Evolutionary conservation across 2,113 vertebrate genomes (phyloP).

Genomic region (Gnathonemus echidnorhynchus): DNA sequence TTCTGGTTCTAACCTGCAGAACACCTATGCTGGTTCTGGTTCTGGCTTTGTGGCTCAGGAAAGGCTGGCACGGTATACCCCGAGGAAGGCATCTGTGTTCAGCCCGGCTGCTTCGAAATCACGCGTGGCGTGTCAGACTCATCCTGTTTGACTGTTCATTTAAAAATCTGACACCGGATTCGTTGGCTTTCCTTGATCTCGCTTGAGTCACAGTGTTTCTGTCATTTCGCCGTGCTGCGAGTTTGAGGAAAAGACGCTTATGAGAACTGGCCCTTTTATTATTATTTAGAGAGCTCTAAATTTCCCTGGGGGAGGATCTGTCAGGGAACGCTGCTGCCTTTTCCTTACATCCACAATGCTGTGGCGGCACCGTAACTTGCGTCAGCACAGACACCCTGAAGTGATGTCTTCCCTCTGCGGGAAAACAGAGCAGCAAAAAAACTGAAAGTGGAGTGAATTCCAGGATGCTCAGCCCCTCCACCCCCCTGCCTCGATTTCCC

Average conservation of each 20-base stretch:
- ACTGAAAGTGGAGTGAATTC: neutral
- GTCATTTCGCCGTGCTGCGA: neutral
- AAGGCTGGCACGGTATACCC: neutral
- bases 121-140: neutral
- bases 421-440: neutral
- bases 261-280: conserved; percentile 9
- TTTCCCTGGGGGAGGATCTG: conserved; percentile 23
- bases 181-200: neutral
- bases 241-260: conserved; percentile 3
- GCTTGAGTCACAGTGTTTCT: neutral
- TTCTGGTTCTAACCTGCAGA: neutral
- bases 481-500: neutral
- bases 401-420: conserved; percentile 5
- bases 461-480: neutral
- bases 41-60: neutral
- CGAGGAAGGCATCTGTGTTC: neutral
- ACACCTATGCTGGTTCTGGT: neutral
- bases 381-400: neutral
- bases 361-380: neutral
- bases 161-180: neutral
- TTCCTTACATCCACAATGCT: neutral
- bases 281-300: conserved; percentile 20
- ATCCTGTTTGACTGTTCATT: neutral
- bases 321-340: conserved; percentile 5
- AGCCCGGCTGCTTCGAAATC: neutral